A percentile compares a stretch with the other conserved stretches of the same genome.
phyloP scores from a whole-genome alignment of 2,113 vertebrate genomes.

The Tinamus guttatus region DNA sequence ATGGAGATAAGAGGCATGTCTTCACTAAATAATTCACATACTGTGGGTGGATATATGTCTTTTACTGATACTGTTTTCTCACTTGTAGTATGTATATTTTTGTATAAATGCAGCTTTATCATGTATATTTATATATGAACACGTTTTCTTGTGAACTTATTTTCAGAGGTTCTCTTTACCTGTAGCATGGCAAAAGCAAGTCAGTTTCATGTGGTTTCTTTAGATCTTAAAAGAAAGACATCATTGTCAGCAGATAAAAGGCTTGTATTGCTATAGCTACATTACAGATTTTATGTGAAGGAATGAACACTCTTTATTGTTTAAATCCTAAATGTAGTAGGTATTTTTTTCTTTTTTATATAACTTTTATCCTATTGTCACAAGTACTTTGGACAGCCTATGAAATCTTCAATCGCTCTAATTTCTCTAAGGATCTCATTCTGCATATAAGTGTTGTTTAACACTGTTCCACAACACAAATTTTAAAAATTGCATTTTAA shows the following conservation, averaged over 20 bases:
- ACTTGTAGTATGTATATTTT: neutral
- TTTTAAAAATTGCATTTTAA: neutral
- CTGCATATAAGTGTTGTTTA: neutral
- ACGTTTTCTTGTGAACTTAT: neutral
- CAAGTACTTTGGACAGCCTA: neutral
- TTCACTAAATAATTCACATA: neutral
- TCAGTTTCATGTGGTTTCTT: neutral
- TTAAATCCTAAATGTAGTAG: neutral
- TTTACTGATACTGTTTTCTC: neutral
- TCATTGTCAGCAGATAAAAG: neutral
- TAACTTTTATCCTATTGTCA: neutral
- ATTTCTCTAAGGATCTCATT: neutral
- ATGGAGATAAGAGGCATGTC: neutral
- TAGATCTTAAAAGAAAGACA: neutral
- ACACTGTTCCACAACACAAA: neutral
- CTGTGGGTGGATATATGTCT: neutral
- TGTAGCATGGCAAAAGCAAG: neutral
- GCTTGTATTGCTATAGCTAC: neutral
- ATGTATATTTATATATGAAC: neutral
- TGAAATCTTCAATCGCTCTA: neutral
- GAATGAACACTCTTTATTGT: neutral
- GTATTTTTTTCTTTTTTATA: neutral
- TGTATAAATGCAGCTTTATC: neutral
- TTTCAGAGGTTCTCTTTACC: neutral
- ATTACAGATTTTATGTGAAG: neutral